Evolutionary conservation across 2,797 vertebrate genomes (phyloP), one percentile per base, ranked within the genome.

Genomic region (Margarornis squamiger): DNA sequence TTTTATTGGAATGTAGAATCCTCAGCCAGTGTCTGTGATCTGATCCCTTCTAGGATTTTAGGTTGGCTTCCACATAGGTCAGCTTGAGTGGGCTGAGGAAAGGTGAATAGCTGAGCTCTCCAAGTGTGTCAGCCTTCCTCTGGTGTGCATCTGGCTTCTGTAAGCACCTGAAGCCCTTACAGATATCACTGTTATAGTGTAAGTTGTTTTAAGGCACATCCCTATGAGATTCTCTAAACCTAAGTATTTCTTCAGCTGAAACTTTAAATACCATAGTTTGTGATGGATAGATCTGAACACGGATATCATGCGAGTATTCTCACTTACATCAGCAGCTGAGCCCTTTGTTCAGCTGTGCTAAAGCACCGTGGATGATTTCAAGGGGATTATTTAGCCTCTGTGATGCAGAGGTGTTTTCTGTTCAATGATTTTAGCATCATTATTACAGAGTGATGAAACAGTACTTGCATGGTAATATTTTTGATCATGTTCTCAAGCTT

Each of bases 211-310:
- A 65, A 73, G 24, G 54, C 22, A n/a, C 19, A 7, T 41, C 32
- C 62, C 61, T 12, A 3, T 39, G 46, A 86, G 30, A 24, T 92
- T 65, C 71, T 85, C 43, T 75, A 15, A 63, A 88, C 74, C 26
- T 24, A 26, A 66, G 14, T 46, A 46, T 58, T 84, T 83, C 23
- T 58, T 91, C 32, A 36, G 27, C 26, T 49, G 30, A 21, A 84
- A 6, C 30, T 62, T 66, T 23, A 61, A 68, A 41, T 63, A 20
- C 6, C 9, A 1, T 27, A 14, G 21, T 49, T 78, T 0, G 0
- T 29, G 43, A 14, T 62, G 8, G 36, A 26, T 39, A 43, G 30
- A 23, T 70, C 36, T 59, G 67, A 67, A 63, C 22, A 84, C 29
- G 66, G 23, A 32, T 61, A 14, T 2, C n/a, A 16, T 32, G 24